A percentile compares a stretch with the other conserved stretches of the same genome.
Evolutionary conservation across 2,797 vertebrate species (phyloP).

Genomic region (Vespertilio murinus): DNA sequence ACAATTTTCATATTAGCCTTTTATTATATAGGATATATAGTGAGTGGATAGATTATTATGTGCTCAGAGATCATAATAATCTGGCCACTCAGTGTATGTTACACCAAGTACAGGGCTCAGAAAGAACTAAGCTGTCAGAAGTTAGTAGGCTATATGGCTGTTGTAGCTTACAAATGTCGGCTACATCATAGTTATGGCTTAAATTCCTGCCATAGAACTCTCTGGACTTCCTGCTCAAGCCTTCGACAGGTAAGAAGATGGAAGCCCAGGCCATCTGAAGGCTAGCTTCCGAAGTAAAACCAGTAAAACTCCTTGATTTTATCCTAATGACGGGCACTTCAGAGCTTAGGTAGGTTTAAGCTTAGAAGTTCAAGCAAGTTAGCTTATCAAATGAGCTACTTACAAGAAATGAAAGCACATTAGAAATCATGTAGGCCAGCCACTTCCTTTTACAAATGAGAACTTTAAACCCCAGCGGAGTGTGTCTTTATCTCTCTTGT

Average conservation of each 20-base stretch:
- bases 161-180: not conserved
- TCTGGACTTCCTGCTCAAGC: not conserved
- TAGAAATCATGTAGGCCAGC: not conserved
- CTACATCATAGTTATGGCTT: not conserved
- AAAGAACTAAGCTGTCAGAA: not conserved
- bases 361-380: conserved; percentile 30
- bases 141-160: too few relatives aligned
- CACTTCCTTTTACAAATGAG: not conserved
- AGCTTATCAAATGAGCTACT: not conserved
- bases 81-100: too few relatives aligned
- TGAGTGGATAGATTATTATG: too few relatives aligned
- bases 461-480: not conserved
- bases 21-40: too few relatives aligned
- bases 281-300: not conserved
- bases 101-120: not conserved
- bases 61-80: too few relatives aligned
- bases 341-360: not conserved
- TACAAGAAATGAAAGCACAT: not conserved
- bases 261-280: not conserved
- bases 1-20: too few relatives aligned
- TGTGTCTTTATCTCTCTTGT: not conserved
- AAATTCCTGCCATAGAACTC: not conserved
- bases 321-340: not conserved
- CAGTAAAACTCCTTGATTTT: not conserved
- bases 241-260: not conserved